Conservation (phyloP, 2,113 vertebrate genomes). For the Otolemur garnettii region DNA sequence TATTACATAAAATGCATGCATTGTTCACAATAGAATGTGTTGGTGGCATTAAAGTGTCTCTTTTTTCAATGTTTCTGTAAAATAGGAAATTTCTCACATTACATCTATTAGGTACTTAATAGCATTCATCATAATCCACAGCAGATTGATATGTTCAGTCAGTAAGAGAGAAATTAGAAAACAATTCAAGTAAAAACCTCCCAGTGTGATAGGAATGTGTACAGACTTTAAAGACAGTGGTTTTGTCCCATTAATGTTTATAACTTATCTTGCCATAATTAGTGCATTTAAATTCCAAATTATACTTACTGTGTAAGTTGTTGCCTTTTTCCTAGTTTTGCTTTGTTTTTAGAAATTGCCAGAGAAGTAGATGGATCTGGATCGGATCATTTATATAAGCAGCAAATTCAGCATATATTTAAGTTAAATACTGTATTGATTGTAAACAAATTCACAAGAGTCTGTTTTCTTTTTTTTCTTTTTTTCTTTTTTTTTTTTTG, state of each 20-base stretch:
- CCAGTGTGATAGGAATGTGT: background rate
- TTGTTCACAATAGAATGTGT: background rate
- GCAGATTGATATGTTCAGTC: constrained; percentile 37
- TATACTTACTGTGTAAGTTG: background rate
- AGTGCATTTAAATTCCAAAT: constrained; percentile 47
- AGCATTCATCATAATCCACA: background rate
- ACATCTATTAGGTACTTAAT: constrained; percentile 11
- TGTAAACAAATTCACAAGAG: background rate
- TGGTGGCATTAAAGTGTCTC: background rate
- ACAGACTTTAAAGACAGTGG: constrained; percentile 46
- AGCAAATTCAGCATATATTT: constrained; percentile 62
- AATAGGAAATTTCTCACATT: background rate
- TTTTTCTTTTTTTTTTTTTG: too few species aligned
- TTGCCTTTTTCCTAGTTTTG: constrained; percentile 34
- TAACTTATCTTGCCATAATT: constrained; percentile 47
- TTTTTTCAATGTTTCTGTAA: constrained; percentile 39
- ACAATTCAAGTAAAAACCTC: constrained; percentile 42
- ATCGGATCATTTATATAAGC: constrained; percentile 43
- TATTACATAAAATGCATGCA: constrained; percentile 11
- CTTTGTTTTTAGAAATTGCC: constrained; percentile 61
- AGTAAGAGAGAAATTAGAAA: constrained; percentile 42
- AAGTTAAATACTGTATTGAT: constrained; percentile 40
- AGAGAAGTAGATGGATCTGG: background rate
- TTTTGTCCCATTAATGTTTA: constrained; percentile 31
- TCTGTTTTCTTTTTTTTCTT: too few species aligned